phyloP scores from a whole-genome alignment of 2,113 vertebrate genomes.

The Erinaceus europaeus region DNA sequence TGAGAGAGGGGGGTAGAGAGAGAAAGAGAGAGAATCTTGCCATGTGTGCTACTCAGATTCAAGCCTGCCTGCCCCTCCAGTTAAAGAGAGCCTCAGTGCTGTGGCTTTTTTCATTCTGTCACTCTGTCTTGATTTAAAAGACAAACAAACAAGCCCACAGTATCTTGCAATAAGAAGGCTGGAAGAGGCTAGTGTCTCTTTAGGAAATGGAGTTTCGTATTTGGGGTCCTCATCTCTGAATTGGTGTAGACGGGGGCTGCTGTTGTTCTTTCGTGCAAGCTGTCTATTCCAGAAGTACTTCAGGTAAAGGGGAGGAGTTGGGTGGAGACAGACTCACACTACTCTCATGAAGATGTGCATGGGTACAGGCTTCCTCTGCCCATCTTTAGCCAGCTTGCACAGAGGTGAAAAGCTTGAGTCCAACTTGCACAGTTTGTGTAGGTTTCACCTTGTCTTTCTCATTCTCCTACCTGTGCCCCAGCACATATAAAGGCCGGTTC shows the following conservation, averaged over 20 bases:
- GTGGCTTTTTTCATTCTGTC: no score
- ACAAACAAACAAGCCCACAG: no score
- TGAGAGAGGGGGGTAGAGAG: no score
- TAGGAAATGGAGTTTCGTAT: not conserved
- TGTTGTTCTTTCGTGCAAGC: not conserved
- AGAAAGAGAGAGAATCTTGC: no score
- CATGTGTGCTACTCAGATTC: no score
- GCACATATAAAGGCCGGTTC: accelerated
- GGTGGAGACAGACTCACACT: no score
- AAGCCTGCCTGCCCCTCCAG: no score
- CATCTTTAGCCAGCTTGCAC: not conserved
- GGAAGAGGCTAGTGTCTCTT: not conserved
- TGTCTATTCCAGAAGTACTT: not conserved
- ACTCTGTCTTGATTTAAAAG: no score
- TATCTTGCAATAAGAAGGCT: not conserved
- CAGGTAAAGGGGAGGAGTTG: no score
- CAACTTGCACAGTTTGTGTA: not conserved
- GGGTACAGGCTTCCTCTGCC: not conserved
- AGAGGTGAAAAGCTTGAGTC: not conserved
- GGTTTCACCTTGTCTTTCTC: not conserved
- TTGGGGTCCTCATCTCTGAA: not conserved
- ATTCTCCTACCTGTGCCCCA: not conserved
- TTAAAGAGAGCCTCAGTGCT: no score
- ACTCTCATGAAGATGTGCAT: no score
- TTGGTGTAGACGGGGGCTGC: not conserved